Evolutionary conservation across 2,797 vertebrate genomes (phyloP).

Genomic region (Phrynocephalus forsythii): DNA sequence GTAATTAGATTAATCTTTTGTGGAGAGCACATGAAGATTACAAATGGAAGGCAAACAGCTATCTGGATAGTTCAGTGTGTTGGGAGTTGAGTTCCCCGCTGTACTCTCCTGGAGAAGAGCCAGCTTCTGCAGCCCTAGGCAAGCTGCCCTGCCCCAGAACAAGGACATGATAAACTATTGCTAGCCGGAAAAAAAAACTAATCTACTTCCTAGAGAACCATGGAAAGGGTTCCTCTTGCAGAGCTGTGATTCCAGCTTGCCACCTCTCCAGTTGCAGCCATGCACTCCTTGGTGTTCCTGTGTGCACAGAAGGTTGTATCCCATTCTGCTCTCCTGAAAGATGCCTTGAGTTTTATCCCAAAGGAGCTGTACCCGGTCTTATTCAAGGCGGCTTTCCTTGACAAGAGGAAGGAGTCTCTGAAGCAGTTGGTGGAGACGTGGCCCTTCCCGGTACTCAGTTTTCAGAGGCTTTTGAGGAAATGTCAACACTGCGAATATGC

Average conservation of each 20-base stretch:
- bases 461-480: slow-evolving; percentile 75
- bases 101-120: too few species aligned
- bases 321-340: slow-evolving; percentile 80
- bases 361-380: slow-evolving; percentile 85
- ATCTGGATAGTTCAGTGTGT: too few species aligned
- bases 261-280: slow-evolving; percentile 19
- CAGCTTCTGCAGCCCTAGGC: too few species aligned
- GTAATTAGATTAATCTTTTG: neutral
- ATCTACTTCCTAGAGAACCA: too few species aligned
- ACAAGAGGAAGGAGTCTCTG: slow-evolving; percentile 81
- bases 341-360: slow-evolving; percentile 83
- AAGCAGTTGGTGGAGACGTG: slow-evolving; percentile 85
- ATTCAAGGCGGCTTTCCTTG: slow-evolving; percentile 85
- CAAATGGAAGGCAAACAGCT: too few species aligned
- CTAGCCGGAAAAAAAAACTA: too few species aligned
- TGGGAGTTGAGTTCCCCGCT: too few species aligned
- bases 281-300: slow-evolving; percentile 82
- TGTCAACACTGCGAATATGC: slow-evolving; percentile 56
- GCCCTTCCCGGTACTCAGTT: slow-evolving; percentile 85
- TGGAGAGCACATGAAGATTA: too few species aligned
- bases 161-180: too few species aligned
- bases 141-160: too few species aligned
- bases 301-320: slow-evolving; percentile 86
- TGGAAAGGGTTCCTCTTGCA: too few species aligned
- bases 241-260: slow-evolving; percentile 5